Percentiles rank a stretch among this genome's conserved stretches.
These are phyloP conservation scores for Heterodera filipjevi DNA, from an alignment of 2,888 invertebrate species.

Conservation along the genomic window DNA sequence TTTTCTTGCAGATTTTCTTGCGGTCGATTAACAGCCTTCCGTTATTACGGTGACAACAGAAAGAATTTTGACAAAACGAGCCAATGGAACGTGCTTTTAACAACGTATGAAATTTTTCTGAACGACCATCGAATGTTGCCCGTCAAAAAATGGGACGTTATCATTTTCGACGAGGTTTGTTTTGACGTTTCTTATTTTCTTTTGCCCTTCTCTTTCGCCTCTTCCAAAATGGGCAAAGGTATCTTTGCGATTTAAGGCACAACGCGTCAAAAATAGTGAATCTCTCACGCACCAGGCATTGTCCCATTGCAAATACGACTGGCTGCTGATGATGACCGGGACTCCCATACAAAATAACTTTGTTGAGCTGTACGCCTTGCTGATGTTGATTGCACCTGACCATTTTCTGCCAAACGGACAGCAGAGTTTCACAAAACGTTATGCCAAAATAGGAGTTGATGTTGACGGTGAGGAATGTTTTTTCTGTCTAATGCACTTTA, in stretches of 20 bases:
- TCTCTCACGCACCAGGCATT: conserved; percentile 68
- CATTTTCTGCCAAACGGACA: conserved; percentile 53
- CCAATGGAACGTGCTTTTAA: conserved; percentile 63
- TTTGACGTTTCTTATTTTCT: not conserved
- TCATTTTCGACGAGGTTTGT: conserved; percentile 91
- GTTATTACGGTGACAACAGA: conserved; percentile 66
- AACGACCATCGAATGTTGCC: conserved; percentile 80
- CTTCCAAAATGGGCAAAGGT: not conserved
- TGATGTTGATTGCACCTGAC: conserved; percentile 64
- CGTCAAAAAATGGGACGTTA: conserved; percentile 81
- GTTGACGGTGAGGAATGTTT: conserved; percentile 11
- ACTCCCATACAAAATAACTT: conserved; percentile 69
- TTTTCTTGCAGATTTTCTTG: conserved; percentile 65
- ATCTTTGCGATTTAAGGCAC: conserved; percentile 65
- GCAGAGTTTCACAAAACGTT: conserved; percentile 25
- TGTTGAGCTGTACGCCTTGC: conserved; percentile 66
- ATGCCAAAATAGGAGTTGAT: not conserved
- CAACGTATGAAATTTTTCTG: conserved; percentile 77
- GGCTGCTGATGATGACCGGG: conserved; percentile 66
- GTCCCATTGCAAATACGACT: conserved; percentile 1
- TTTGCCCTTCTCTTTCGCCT: no score
- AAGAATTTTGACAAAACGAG: conserved; percentile 54
- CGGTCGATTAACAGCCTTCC: conserved; percentile 40
- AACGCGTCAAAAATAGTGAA: conserved; percentile 92
- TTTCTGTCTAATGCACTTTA: not conserved